phyloP scores from a whole-genome alignment of 2,888 invertebrate genomes.

The Antitype chi region DNA sequence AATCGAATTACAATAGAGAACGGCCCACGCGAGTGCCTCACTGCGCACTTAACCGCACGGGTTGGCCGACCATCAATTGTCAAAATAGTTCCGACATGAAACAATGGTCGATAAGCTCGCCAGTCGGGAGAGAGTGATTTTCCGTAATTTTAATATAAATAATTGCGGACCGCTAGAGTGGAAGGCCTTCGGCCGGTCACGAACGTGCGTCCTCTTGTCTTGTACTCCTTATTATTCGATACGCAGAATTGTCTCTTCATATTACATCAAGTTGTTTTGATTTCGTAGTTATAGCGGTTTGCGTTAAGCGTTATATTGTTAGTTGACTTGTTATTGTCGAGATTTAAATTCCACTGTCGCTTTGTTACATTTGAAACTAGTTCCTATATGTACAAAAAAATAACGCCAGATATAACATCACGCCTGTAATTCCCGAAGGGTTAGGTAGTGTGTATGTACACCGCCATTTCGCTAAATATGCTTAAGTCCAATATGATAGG shows the following conservation, averaged over 20 bases:
- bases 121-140: conserved; percentile 81
- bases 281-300: conserved; percentile 49
- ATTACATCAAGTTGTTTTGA: conserved; percentile 63
- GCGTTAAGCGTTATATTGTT: conserved; percentile 21
- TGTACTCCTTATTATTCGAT: conserved; percentile 73
- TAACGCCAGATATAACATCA: too few species aligned
- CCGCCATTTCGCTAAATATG: too few species aligned
- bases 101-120: conserved; percentile 78
- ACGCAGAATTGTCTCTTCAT: conserved; percentile 68
- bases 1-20: conserved; percentile 83
- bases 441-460: too few species aligned
- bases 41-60: conserved; percentile 71
- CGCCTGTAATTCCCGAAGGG: too few species aligned
- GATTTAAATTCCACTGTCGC: neutral
- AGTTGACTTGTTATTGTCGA: conserved; percentile 4
- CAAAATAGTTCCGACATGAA: conserved; percentile 78
- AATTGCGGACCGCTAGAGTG: conserved; percentile 79
- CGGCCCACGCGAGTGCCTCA: conserved; percentile 79
- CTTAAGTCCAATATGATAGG: too few species aligned
- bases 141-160: conserved; percentile 84
- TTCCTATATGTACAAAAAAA: conserved; percentile 3
- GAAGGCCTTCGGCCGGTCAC: conserved; percentile 82
- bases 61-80: conserved; percentile 76
- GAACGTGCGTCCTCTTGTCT: conserved; percentile 76
- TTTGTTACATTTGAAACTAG: conserved; percentile 22